Conservation (phyloP, 2,797 vertebrate species). For the Microcaecilia unicolor region DNA sequence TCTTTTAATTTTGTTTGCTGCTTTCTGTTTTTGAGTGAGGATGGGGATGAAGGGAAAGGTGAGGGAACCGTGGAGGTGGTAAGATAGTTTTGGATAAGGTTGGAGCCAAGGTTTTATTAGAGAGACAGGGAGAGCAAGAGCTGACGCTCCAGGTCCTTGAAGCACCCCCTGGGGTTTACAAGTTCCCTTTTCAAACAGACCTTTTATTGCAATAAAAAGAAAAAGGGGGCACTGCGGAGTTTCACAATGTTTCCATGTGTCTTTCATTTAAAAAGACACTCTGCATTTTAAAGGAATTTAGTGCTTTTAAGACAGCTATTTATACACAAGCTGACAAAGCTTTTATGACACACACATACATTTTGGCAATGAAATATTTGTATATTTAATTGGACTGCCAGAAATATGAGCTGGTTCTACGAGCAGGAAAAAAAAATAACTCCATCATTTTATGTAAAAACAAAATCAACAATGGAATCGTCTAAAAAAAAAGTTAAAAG, state of each 20-base stretch:
- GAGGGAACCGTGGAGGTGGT: too few relatives aligned
- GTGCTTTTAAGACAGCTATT: conserved; percentile 23
- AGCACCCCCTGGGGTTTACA: conserved; percentile 8
- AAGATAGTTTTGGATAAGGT: too few relatives aligned
- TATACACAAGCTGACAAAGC: conserved; percentile 30
- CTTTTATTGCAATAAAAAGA: conserved; percentile 22
- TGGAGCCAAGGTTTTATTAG: too few relatives aligned
- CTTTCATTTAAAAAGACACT: conserved; percentile 48
- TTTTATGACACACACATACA: conserved; percentile 8
- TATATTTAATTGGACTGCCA: conserved; percentile 2
- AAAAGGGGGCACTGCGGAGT: conserved; percentile 12
- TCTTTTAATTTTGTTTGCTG: too few relatives aligned
- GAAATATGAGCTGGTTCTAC: too few relatives aligned
- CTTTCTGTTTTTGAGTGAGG: too few relatives aligned
- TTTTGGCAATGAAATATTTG: conserved; percentile 5
- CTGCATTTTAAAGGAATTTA: conserved; percentile 14
- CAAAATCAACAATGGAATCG: too few relatives aligned
- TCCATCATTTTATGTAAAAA: too few relatives aligned
- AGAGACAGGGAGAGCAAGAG: too few relatives aligned
- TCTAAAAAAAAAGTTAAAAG: too few relatives aligned
- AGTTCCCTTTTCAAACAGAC: conserved; percentile 10
- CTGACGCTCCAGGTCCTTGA: conserved; percentile 4
- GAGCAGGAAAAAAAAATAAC: too few relatives aligned
- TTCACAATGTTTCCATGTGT: conserved; percentile 28
- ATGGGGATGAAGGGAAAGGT: too few relatives aligned